Evolutionary conservation across 2,888 invertebrate genomes (phyloP), one percentile per base, ranked within the genome.

Genomic region (Penaeus monodon): DNA sequence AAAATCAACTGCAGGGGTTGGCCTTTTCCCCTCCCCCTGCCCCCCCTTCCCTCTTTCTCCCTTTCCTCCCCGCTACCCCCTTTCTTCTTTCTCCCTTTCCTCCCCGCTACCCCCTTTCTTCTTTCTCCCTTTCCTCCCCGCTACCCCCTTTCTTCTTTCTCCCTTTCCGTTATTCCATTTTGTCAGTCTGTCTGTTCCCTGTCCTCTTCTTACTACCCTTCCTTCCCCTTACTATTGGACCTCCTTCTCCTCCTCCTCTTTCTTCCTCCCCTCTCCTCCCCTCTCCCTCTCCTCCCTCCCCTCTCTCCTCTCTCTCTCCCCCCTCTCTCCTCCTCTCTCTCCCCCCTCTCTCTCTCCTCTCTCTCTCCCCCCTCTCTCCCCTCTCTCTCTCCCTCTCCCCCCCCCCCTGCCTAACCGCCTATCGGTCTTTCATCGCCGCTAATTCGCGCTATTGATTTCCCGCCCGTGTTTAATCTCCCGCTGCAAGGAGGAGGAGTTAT

Each of bases 301-400:
- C 0, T 38, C 8, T 6, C 7, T 7, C 8, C 8, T 7, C 7
- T 8, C 38, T 0, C 7, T 7, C 6, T 7, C 0, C 7, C 7
- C 38, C 38, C 7, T 7, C 8, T 6, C 38, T 38, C 7, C 38
- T 0, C 7, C 38, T 6, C 6, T 6, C 7, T 38, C 38, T 7
- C 7, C 38, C 38, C 8, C 6, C 7, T 8, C 38, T 7, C 0
- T 6, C 38, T 7, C 8, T 8, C 0, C 29, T 2, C 70, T 1
- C 22, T 22, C 70, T 17, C 1, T 3, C n/a, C n/a, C 12, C 17
- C 14, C n/a, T 3, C n/a, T 3, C 70, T 27, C n/a, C n/a, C 3
- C 24, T n/a, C 70, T n/a, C 24, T 22, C 20, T 4, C 4, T 0
- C n/a, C n/a, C 2, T 12, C n/a, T 4, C 24, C 29, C 12, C 70